Percentiles rank a stretch among this genome's conserved stretches.
Evolutionary conservation across 1,140 invertebrate genomes (phyloP).

Genomic region (Elymnias hypermnestra): DNA sequence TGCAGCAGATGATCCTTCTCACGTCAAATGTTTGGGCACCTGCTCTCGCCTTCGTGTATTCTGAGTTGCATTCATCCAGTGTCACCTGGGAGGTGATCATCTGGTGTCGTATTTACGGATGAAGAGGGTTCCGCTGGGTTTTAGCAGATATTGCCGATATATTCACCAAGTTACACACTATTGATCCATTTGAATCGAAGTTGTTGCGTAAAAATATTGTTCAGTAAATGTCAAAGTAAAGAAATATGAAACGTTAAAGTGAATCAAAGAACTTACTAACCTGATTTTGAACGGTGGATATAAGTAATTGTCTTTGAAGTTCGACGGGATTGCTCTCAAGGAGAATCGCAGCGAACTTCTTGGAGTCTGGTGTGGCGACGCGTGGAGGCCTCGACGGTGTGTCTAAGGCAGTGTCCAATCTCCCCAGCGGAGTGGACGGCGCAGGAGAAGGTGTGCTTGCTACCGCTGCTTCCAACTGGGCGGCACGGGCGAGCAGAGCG

Average conservation of each 20-base stretch:
- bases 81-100: too few relatives aligned
- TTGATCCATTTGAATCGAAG: too few relatives aligned
- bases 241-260: not conserved
- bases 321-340: conserved; percentile 87
- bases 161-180: too few relatives aligned
- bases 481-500: conserved; percentile 80
- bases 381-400: conserved; percentile 74
- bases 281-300: conserved; percentile 90
- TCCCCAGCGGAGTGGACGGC: conserved; percentile 52
- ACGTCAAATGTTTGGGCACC: too few relatives aligned
- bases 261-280: conserved; percentile 58
- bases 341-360: conserved; percentile 88
- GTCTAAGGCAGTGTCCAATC: conserved; percentile 73
- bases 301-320: conserved; percentile 88
- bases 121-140: too few relatives aligned
- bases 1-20: too few relatives aligned
- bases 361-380: conserved; percentile 78
- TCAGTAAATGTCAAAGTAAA: not conserved
- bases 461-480: conserved; percentile 84
- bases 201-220: not conserved
- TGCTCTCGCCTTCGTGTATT: too few relatives aligned
- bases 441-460: conserved; percentile 26
- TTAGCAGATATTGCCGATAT: too few relatives aligned
- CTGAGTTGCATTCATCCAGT: too few relatives aligned
- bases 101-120: too few relatives aligned